Evolutionary conservation across 2,113 vertebrate species (phyloP).

Genomic region (Erythrolamprus reginae): DNA sequence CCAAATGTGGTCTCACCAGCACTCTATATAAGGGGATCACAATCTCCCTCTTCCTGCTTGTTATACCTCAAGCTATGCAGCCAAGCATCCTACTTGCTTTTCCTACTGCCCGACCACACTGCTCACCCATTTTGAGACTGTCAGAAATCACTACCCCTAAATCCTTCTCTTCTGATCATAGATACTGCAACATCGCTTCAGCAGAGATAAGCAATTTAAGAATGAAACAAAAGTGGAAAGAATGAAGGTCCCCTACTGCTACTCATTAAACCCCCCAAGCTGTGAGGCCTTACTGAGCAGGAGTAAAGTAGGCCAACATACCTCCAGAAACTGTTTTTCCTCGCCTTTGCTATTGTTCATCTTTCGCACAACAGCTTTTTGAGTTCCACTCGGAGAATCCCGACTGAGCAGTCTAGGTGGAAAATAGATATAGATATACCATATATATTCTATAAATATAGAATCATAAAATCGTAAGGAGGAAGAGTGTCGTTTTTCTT

Average conservation of each 20-base stretch:
- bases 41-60: no score
- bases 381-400: constrained; percentile 85
- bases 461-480: background rate
- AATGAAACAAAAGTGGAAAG: background rate
- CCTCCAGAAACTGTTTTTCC: constrained; percentile 92
- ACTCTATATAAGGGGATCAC: no score
- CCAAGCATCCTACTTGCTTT: no score
- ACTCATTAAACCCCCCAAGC: background rate
- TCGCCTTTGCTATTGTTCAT: constrained; percentile 73
- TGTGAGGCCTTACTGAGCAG: background rate
- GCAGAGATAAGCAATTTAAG: background rate
- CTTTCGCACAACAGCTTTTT: constrained; percentile 90
- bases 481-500: background rate
- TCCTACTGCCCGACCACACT: no score
- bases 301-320: constrained; percentile 39
- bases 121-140: no score
- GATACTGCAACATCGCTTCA: background rate
- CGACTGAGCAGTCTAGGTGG: constrained; percentile 78
- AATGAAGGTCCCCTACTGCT: background rate
- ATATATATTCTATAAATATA: background rate
- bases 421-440: background rate
- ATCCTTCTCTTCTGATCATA: no score
- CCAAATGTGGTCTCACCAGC: no score
- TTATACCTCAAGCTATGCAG: no score
- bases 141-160: no score